Evolutionary conservation across 2,113 vertebrate species (phyloP).

Genomic region (Synchiropus splendidus): DNA sequence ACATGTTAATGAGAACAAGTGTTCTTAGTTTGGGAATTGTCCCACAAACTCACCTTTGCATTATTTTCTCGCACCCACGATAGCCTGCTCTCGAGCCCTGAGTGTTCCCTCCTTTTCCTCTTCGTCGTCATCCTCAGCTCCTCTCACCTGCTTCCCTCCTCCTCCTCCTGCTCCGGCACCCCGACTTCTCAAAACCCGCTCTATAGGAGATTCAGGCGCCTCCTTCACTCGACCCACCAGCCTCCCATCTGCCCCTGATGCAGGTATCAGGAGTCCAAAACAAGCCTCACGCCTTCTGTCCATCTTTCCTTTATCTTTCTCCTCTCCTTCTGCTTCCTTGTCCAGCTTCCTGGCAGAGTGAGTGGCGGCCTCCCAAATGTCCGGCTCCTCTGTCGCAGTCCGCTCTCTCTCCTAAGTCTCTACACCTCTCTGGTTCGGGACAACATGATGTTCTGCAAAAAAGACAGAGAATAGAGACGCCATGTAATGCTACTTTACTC

Average conservation of each 20-base stretch:
- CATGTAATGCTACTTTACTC: conserved; percentile 34
- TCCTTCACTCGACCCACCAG: conserved; percentile 56
- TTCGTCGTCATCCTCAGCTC: conserved; percentile 26
- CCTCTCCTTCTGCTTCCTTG: conserved; percentile 1
- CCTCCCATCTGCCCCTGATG: conserved; percentile 56
- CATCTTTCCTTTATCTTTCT: background rate
- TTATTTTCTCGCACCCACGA: too few relatives aligned
- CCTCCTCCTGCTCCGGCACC: conserved; percentile 17
- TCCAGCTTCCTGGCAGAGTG: conserved; percentile 65
- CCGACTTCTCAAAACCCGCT: conserved; percentile 22
- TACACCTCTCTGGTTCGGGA: conserved; percentile 22
- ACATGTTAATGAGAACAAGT: too few relatives aligned
- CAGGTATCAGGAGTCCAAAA: conserved; percentile 53
- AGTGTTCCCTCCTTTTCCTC: background rate
- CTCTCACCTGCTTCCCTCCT: conserved; percentile 14
- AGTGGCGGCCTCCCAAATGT: conserved; percentile 62
- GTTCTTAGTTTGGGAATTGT: too few relatives aligned
- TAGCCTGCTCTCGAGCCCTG: too few relatives aligned
- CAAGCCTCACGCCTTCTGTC: background rate
- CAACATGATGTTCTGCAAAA: conserved; percentile 27
- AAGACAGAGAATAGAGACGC: conserved; percentile 33
- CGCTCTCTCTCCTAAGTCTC: conserved; percentile 39
- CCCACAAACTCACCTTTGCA: too few relatives aligned
- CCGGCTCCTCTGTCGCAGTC: conserved; percentile 41
- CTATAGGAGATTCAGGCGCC: conserved; percentile 25